phyloP scores from a whole-genome alignment of 2,797 vertebrate genomes.

The Halcyon smyrnensis region DNA sequence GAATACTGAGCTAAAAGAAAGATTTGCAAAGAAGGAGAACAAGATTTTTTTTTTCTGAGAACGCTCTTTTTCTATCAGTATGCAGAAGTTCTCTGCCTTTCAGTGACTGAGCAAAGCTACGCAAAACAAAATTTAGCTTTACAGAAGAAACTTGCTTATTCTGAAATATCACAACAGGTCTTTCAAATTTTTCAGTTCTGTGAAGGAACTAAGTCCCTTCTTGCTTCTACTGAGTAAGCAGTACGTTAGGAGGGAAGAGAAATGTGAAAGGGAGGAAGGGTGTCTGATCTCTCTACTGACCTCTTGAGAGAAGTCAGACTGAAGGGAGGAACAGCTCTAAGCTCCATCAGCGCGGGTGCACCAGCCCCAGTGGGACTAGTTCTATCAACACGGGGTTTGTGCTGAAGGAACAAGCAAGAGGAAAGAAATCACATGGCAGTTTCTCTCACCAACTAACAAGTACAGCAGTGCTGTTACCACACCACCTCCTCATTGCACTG shows the following conservation, averaged over 20 bases:
- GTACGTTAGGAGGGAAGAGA: constrained; percentile 18
- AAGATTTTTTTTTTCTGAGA: not conserved
- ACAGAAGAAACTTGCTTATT: not conserved
- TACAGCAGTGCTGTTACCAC: not conserved
- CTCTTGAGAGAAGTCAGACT: constrained; percentile 76
- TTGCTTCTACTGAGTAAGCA: constrained; percentile 1
- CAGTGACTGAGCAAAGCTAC: not conserved
- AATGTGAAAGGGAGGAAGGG: constrained; percentile 9
- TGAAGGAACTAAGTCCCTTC: not conserved
- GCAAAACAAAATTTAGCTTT: not conserved
- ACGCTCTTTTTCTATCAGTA: not conserved
- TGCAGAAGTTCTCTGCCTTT: not conserved
- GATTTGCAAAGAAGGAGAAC: not conserved
- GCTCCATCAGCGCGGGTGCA: constrained; percentile 56
- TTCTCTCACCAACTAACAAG: not conserved
- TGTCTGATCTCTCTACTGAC: constrained; percentile 74
- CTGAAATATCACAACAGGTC: not conserved
- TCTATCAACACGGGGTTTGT: constrained; percentile 62
- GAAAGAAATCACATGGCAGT: constrained; percentile 65
- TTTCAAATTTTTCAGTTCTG: constrained; percentile 11
- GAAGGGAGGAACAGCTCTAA: constrained; percentile 70
- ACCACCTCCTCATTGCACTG: not conserved
- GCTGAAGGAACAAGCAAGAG: constrained; percentile 75
- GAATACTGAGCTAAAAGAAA: not conserved
- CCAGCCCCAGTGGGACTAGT: constrained; percentile 70